phyloP scores from a whole-genome alignment of 2,888 invertebrate genomes.

The Latrodectus elegans region DNA sequence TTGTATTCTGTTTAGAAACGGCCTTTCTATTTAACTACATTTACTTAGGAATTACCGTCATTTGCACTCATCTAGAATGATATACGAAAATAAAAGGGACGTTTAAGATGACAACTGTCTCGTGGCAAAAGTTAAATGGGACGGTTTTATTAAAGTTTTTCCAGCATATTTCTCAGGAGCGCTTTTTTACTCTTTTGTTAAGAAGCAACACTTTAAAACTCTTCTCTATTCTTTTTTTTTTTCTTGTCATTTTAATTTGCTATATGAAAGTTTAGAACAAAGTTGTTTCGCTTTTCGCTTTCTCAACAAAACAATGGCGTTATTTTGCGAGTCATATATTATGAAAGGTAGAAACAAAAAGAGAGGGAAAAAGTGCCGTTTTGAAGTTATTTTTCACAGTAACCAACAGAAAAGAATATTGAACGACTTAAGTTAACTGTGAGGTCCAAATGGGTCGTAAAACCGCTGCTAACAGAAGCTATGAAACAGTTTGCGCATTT shows the following conservation, averaged over 20 bases:
- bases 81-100: conserved; percentile 21
- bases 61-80: background rate
- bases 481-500: conserved; percentile 19
- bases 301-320: conserved; percentile 34
- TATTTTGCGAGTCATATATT: conserved; percentile 45
- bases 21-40: no score
- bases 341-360: conserved; percentile 24
- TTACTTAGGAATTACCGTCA: no score
- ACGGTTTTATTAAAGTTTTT: background rate
- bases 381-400: background rate
- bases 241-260: background rate
- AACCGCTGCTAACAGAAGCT: conserved; percentile 48
- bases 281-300: conserved; percentile 49
- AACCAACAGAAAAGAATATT: conserved; percentile 16
- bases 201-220: background rate
- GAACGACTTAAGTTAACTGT: conserved; percentile 46
- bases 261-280: conserved; percentile 5
- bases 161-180: conserved; percentile 5
- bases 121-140: conserved; percentile 30
- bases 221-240: conserved; percentile 6
- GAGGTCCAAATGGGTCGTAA: conserved; percentile 48
- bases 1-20: no score
- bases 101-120: conserved; percentile 39
- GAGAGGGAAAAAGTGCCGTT: background rate
- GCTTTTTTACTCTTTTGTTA: conserved; percentile 23